Conservation (phyloP, 2,797 vertebrate species). For the Rhincodon typus region DNA sequence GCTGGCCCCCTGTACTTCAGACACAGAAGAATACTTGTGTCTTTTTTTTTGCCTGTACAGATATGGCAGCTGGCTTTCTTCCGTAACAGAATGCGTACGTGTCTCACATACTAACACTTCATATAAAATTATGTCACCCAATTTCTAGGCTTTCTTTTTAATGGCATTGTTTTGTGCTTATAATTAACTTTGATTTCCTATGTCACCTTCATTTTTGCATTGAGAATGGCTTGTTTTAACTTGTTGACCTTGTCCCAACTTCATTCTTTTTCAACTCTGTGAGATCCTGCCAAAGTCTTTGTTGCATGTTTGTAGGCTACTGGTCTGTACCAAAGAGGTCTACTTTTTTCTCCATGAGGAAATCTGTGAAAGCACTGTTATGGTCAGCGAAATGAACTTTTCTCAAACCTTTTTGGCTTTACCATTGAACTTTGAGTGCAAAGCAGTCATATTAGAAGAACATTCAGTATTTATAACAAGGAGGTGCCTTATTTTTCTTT, state of each 20-base stretch:
- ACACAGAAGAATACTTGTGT: no score
- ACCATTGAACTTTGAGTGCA: background rate
- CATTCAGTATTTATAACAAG: background rate
- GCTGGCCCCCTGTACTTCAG: background rate
- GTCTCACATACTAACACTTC: background rate
- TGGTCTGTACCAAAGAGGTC: background rate
- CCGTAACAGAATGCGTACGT: background rate
- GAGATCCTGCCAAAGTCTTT: background rate
- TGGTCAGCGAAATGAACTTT: background rate
- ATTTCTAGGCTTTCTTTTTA: background rate
- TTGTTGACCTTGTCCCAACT: background rate
- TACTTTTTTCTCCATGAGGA: background rate
- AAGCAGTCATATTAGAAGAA: background rate
- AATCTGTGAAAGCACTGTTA: background rate
- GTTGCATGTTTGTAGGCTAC: background rate
- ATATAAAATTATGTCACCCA: background rate
- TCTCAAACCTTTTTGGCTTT: background rate
- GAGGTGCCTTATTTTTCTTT: background rate
- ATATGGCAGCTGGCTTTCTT: background rate
- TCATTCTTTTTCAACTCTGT: background rate
- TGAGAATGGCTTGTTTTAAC: background rate
- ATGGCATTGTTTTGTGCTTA: background rate
- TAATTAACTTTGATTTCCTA: background rate
- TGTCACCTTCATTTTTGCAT: background rate
- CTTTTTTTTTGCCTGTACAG: background rate